phyloP scores from a whole-genome alignment of 2,797 vertebrate species.

The Peromyscus eremicus region DNA sequence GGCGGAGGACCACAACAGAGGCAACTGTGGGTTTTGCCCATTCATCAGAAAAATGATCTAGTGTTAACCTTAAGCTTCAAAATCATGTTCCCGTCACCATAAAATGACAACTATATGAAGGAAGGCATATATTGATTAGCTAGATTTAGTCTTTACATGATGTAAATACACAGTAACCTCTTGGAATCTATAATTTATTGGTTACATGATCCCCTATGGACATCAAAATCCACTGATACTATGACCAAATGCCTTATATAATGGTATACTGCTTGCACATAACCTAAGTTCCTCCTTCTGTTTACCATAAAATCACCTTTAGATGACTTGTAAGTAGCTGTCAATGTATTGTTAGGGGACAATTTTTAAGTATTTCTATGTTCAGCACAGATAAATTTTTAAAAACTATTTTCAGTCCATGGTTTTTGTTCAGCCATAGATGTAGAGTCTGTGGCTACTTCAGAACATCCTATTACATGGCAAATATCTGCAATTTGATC shows the following conservation, averaged over 20 bases:
- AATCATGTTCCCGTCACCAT: background rate
- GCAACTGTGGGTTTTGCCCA: background rate
- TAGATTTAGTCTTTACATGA: background rate
- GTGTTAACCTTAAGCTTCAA: conserved; percentile 42
- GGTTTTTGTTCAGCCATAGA: background rate
- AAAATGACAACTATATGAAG: conserved; percentile 18
- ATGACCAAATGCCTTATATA: background rate
- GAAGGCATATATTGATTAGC: background rate
- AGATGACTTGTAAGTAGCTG: background rate
- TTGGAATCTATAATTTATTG: background rate
- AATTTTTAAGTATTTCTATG: background rate
- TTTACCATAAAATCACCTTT: background rate
- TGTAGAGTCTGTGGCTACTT: background rate
- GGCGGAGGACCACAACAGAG: background rate
- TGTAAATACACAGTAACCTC: background rate
- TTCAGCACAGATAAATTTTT: background rate
- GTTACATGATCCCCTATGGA: background rate
- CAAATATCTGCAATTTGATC: conserved; percentile 9
- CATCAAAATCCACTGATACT: background rate
- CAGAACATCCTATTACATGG: background rate
- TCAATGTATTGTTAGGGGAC: background rate
- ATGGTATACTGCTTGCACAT: background rate
- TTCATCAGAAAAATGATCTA: conserved; percentile 32
- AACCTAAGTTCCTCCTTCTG: background rate
- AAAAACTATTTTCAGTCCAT: background rate